Conservation (phyloP, 2,888 invertebrate species). For the Caenorhabditis virilis region DNA sequence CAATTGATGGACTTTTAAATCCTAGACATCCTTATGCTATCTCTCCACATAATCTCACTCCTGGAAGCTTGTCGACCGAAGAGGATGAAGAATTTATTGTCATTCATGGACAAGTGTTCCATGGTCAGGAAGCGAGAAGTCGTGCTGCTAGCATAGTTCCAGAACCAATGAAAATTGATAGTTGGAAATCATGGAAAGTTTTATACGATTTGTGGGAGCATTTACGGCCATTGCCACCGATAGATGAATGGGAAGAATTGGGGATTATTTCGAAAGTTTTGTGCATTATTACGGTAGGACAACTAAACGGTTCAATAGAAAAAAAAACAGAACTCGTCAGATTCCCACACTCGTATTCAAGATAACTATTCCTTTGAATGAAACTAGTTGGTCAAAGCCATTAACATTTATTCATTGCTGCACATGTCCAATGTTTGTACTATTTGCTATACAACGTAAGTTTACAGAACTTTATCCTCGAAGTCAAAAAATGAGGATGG, state of each 20-base stretch:
- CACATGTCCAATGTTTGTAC: conserved; percentile 69
- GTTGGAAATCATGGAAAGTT: conserved; percentile 21
- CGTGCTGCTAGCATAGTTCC: conserved; percentile 44
- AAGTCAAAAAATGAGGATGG: too few species aligned
- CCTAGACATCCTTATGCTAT: too few species aligned
- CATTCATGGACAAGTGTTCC: conserved; percentile 42
- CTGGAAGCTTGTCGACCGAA: conserved; percentile 9
- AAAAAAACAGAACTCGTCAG: conserved; percentile 66
- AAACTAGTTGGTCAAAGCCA: conserved; percentile 73
- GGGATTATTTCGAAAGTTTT: conserved; percentile 28
- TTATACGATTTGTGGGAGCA: conserved; percentile 18
- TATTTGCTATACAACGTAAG: conserved; percentile 57
- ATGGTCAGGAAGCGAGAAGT: conserved; percentile 45
- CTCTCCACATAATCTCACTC: too few species aligned
- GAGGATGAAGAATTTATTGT: conserved; percentile 49
- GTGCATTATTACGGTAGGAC: conserved; percentile 20
- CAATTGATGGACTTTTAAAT: too few species aligned
- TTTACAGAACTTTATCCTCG: conserved; percentile 7
- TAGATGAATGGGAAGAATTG: conserved; percentile 41
- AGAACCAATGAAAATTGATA: conserved; percentile 24
- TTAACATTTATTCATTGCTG: conserved; percentile 73
- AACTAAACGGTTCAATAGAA: neutral
- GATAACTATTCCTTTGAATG: conserved; percentile 74
- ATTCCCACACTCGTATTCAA: conserved; percentile 73
- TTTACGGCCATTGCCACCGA: conserved; percentile 34